Evolutionary conservation across 2,113 vertebrate species (phyloP), one percentile per base, ranked within the genome.

Genomic region (Aythya baeri): DNA sequence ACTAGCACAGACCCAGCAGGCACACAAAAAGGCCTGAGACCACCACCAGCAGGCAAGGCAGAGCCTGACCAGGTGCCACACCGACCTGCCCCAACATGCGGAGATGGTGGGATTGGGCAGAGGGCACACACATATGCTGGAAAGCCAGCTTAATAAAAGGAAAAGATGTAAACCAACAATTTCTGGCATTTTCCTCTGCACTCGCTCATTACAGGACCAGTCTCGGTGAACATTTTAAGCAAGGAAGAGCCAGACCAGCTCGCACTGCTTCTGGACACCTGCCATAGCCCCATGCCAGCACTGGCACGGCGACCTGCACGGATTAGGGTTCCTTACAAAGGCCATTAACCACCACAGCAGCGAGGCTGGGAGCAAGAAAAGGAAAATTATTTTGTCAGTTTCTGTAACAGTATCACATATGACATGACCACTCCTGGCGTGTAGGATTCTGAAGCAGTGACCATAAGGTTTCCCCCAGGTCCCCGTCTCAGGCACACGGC

Each of bases 401-500:
- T 77, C 66, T 11, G 3, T 79, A 34, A 54, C 68, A 68, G 4
- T 12, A 76, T 68, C 49, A 14, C 3, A 22, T 0, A 78, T 17
- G 43, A 34, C 38, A 27, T 8, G 27, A 75, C 11, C 32, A 50
- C 22, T 76, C 58, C 58, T 36, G 36, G 21, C 9, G 57, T 1
- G 3, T 1, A 59, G 23, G 44, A 52, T 31, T 58, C 43, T 84
- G 49, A 73, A 87, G 61, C 68, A 81, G 23, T 3, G 49, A 54
- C 41, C 61, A 5, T 25, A 46, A 81, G 31, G 43, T 86, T 52
- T 86, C 43, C 32, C 12, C 55, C 43, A 75, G 61, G 61, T 80
- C 41, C 1, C 0, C 57, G 34, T 34, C 76, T 93, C 77, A 52
- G 61, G 26, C 1, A 34, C 0, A 1, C 0, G 14, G 0, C 1